phyloP scores from a whole-genome alignment of 2,113 vertebrate genomes.

The Sclerurus mexicanus region DNA sequence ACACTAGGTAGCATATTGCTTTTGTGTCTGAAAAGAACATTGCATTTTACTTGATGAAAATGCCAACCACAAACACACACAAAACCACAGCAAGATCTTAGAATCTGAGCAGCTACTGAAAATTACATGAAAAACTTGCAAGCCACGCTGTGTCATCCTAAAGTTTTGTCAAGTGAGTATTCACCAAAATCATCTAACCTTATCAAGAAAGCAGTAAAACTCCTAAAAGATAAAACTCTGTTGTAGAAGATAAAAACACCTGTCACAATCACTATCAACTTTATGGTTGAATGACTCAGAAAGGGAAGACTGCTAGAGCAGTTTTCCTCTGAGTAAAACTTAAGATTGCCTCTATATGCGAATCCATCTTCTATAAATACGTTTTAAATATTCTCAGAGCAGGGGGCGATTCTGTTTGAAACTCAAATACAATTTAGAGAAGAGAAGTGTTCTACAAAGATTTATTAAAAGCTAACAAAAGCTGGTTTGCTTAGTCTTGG shows the following conservation, averaged over 20 bases:
- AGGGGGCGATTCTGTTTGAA: not conserved
- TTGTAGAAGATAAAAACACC: not conserved
- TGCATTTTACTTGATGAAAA: not conserved
- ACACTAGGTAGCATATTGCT: not conserved
- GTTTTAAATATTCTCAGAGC: not conserved
- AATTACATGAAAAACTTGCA: not conserved
- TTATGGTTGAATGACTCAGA: not conserved
- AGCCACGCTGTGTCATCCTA: not conserved
- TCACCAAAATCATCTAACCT: not conserved
- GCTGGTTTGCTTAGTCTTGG: not conserved
- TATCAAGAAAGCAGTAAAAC: not conserved
- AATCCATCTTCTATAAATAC: not conserved
- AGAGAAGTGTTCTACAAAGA: not conserved
- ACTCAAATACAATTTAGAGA: not conserved
- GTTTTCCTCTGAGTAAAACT: not conserved
- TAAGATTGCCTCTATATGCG: not conserved
- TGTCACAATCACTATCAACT: not conserved
- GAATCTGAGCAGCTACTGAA: not conserved
- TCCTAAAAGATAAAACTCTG: not conserved
- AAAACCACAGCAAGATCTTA: not conserved
- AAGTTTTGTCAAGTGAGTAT: not conserved
- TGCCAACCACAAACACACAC: not conserved
- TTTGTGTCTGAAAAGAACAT: not conserved
- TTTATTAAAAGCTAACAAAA: not conserved
- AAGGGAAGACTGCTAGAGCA: not conserved